Percentiles rank a stretch among this genome's conserved stretches.
These are phyloP conservation scores for Ptiloglossa arizonensis DNA, from an alignment of 1,140 invertebrate species.

Conservation along the genomic window DNA sequence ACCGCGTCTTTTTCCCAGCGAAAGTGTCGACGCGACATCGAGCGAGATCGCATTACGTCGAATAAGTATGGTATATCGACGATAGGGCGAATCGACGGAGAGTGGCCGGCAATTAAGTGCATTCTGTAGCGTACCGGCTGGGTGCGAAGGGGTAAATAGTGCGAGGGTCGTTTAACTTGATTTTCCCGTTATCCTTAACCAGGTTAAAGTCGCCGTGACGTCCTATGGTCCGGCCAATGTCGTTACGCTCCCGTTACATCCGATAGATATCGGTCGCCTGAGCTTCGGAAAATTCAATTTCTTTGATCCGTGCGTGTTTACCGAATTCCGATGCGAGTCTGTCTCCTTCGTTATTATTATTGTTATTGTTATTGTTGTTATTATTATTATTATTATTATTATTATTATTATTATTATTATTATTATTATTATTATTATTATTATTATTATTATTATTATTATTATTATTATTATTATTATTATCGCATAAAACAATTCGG, in stretches of 20 bases:
- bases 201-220: slow-evolving; percentile 66
- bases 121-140: slow-evolving; percentile 35
- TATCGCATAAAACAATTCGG: no score
- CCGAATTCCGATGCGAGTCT: neutral
- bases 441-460: no score
- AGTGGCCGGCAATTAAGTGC: slow-evolving; percentile 57
- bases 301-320: neutral
- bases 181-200: slow-evolving; percentile 68
- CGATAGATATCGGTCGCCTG: slow-evolving; percentile 42
- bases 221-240: slow-evolving; percentile 57
- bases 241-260: slow-evolving; percentile 57
- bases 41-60: slow-evolving; percentile 29
- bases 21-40: no score
- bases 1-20: no score
- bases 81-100: slow-evolving; percentile 25
- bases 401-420: no score
- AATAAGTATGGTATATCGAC: slow-evolving; percentile 27
- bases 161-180: slow-evolving; percentile 58
- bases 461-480: no score
- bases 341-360: no score
- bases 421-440: no score
- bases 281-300: slow-evolving; percentile 22
- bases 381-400: no score
- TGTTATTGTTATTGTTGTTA: no score
- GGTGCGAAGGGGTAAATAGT: slow-evolving; percentile 23